Conservation (phyloP, 1,140 invertebrate genomes). For the Apis florea region DNA sequence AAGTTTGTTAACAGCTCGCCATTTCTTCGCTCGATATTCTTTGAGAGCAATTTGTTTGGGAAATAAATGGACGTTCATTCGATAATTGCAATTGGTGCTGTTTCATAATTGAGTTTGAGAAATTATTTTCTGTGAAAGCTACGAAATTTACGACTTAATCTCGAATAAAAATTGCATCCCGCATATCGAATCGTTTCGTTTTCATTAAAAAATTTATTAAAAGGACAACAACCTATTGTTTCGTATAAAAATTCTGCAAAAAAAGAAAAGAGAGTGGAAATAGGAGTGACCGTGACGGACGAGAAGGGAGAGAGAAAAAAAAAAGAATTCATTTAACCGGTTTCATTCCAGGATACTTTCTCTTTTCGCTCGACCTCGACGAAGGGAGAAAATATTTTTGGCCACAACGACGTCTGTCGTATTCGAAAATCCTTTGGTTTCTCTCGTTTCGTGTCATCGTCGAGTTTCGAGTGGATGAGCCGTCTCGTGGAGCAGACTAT, state of each 20-base stretch:
- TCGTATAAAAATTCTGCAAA: no score
- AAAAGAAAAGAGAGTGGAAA: no score
- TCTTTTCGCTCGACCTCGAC: background rate
- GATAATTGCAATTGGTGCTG: background rate
- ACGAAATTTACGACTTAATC: background rate
- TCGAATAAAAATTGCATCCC: background rate
- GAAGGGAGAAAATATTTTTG: background rate
- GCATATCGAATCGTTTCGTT: background rate
- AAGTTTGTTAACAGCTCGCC: background rate
- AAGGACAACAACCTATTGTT: background rate
- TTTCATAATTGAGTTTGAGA: background rate
- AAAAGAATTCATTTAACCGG: background rate
- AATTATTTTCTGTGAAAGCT: background rate
- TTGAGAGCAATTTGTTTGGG: background rate
- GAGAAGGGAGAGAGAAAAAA: background rate
- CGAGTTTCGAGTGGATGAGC: conserved; percentile 29
- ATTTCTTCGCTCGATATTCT: background rate
- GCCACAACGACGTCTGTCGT: background rate
- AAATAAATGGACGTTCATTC: background rate
- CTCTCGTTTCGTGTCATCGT: conserved; percentile 27
- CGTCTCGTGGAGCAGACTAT: conserved; percentile 48
- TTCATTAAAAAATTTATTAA: background rate
- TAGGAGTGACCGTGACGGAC: background rate
- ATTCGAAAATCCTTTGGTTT: conserved; percentile 36
- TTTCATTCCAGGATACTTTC: background rate